Conservation (phyloP, 2,113 vertebrate species). For the Seriola quinqueradiata region DNA sequence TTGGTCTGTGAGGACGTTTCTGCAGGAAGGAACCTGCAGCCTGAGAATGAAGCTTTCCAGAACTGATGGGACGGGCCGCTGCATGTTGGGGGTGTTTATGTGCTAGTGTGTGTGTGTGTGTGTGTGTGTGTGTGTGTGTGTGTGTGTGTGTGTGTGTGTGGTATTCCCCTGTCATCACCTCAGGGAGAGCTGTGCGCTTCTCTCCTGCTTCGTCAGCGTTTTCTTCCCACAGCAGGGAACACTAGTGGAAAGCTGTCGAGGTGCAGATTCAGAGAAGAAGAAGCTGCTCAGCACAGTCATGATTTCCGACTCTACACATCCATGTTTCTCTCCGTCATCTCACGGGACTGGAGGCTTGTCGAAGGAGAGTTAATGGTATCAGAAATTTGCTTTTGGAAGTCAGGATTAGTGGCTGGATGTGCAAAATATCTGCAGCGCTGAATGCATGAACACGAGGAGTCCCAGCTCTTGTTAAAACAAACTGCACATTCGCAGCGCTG, state of each 20-base stretch:
- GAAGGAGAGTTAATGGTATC: not conserved
- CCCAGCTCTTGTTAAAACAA: slow-evolving; percentile 35
- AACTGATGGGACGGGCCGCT: slow-evolving; percentile 19
- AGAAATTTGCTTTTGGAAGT: not conserved
- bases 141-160: slow-evolving; percentile 16
- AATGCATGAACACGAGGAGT: slow-evolving; percentile 22
- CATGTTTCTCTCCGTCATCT: not conserved
- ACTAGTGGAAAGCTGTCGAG: slow-evolving; percentile 5
- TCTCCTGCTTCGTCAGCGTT: slow-evolving; percentile 34
- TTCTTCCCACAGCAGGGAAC: slow-evolving; percentile 1
- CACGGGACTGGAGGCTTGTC: not conserved
- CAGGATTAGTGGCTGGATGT: slow-evolving; percentile 25
- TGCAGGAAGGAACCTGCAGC: not conserved
- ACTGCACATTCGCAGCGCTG: not conserved
- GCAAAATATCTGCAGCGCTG: slow-evolving; percentile 19
- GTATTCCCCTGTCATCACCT: slow-evolving; percentile 26
- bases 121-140: slow-evolving; percentile 8
- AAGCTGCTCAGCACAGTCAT: not conserved
- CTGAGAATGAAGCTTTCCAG: slow-evolving; percentile 34
- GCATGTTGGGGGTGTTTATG: slow-evolving; percentile 5
- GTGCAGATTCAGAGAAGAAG: slow-evolving; percentile 17
- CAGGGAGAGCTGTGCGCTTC: slow-evolving; percentile 4
- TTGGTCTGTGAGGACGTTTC: not conserved
- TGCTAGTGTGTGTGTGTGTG: not conserved
- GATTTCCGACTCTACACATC: not conserved